Evolutionary conservation across 2,113 vertebrate species (phyloP), one percentile per base, ranked within the genome.

Genomic region (Plectropomus leopardus): DNA sequence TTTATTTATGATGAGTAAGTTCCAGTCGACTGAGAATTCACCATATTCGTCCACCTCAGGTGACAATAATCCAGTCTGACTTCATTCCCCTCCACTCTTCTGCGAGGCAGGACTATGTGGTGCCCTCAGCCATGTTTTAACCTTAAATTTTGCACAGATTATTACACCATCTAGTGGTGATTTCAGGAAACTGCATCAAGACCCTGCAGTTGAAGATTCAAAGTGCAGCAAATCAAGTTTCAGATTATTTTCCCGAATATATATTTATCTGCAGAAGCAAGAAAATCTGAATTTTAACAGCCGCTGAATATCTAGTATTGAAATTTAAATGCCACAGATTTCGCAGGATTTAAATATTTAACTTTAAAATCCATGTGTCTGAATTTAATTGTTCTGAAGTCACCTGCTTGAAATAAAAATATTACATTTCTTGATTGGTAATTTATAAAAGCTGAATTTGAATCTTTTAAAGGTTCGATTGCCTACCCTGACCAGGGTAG

Each of bases 81-180:
- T 66, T 45, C 3, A 26, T 32, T 34, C 14, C 7, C 19, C 10
- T 44, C 6, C 36, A 21, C 19, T 3, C 26, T 32, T 14, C 28
- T 45, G 7, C 17, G 15, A 26, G 6, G 5, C 23, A 11, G 26
- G 17, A 1, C 10, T 40, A 5, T 10, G 7, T 34, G 16, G 57
- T 2, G 5, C 23, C 24, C 16, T 61, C 5, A 8, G 10, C 11
- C 32, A 9, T 21, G 44, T 30, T 32, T 48, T 7, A 51, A n/a
- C 7, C 13, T 34, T 7, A 47, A n/a, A n/a, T 28, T 60, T 75
- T 44, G 11, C 4, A 19, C 44, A 40, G 17, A n/a, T 34, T 5
- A 45, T 30, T 2, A 0, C 44, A 9, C 70, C 89, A 86, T 75
- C 91, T 90, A 70, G 85, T 85, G 90, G 80, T 28, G 10, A 21